Conservation (phyloP, 2,113 vertebrate genomes). For the Cyanocitta stelleri region DNA sequence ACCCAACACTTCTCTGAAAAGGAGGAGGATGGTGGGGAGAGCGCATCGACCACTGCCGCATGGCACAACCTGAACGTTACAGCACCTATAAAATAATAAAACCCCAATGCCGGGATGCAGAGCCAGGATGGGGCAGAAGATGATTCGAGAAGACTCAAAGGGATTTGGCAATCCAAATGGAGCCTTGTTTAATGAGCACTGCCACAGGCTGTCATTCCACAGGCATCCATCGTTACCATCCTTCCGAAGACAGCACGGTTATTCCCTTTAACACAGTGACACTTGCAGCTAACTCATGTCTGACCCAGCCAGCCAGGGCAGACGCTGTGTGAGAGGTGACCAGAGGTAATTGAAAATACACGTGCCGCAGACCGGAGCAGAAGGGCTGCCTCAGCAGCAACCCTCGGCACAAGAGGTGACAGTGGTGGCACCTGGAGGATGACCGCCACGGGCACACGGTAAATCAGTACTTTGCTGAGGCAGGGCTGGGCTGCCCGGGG, state of each 20-base stretch:
- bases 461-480: neutral
- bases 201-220: neutral
- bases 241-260: fast-evolving
- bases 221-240: neutral
- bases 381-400: neutral
- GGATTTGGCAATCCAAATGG: neutral
- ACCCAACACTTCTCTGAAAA: neutral
- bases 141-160: neutral
- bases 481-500: fast-evolving
- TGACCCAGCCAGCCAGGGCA: neutral
- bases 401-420: neutral
- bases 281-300: neutral
- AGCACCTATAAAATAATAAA: conserved; percentile 39
- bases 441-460: fast-evolving
- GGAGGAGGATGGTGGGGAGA: neutral
- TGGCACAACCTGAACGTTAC: fast-evolving
- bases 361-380: fast-evolving
- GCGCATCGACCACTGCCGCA: fast-evolving
- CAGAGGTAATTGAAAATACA: neutral
- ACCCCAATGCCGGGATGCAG: fast-evolving
- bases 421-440: neutral
- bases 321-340: neutral
- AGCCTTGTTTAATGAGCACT: neutral
- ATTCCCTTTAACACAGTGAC: neutral
- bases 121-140: neutral